Evolutionary conservation across 2,113 vertebrate genomes (phyloP).

Genomic region (Malurus elegans): DNA sequence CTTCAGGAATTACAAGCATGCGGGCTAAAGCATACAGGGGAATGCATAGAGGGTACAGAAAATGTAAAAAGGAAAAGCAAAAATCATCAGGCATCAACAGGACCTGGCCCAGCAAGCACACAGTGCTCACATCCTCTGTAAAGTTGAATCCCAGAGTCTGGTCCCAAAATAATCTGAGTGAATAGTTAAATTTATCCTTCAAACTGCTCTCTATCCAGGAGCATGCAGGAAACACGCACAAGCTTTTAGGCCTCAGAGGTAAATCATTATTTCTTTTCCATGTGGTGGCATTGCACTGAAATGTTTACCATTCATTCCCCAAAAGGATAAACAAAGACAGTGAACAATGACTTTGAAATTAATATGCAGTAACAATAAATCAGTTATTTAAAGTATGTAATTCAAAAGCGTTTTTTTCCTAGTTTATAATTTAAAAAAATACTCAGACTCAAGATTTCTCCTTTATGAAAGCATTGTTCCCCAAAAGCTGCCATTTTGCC

Average conservation of each 20-base stretch:
- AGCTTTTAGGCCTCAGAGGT: background rate
- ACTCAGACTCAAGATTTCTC: background rate
- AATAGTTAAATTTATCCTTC: background rate
- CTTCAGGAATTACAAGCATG: no score
- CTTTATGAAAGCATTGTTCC: background rate
- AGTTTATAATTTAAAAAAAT: background rate
- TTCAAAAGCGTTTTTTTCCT: background rate
- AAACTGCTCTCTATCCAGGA: background rate
- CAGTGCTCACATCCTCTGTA: background rate
- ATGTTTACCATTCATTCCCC: background rate
- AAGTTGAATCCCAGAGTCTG: background rate
- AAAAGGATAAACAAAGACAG: background rate
- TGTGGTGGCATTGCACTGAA: background rate
- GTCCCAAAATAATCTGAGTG: background rate
- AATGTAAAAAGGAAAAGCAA: no score
- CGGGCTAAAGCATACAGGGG: no score
- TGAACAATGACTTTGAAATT: background rate
- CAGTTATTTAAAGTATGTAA: background rate
- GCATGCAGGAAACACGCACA: rapidly evolving
- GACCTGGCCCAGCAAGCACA: background rate
- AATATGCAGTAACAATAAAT: background rate
- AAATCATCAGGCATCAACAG: background rate
- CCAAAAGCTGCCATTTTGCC: background rate
- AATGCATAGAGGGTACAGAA: no score
- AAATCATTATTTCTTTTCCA: background rate